Conservation (phyloP, 2,113 vertebrate genomes). For the Myxocyprinus asiaticus region DNA sequence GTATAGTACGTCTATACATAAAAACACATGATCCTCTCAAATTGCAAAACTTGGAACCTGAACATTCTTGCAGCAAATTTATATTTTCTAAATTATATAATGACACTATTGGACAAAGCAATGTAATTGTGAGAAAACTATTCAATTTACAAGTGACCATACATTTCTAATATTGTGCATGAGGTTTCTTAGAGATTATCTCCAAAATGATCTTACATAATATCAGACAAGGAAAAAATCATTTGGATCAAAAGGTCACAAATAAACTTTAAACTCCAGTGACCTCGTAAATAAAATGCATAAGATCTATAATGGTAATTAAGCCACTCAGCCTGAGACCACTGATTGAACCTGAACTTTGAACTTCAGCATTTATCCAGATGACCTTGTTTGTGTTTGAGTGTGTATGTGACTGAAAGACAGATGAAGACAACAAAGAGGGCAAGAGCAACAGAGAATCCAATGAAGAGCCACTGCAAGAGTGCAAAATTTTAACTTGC, state of each 20-base stretch:
- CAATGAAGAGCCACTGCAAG: background rate
- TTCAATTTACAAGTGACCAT: background rate
- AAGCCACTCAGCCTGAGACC: slow-evolving; percentile 9
- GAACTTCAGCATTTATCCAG: slow-evolving; percentile 28
- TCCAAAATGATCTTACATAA: background rate
- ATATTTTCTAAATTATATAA: no score
- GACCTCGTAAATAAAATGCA: slow-evolving; percentile 33
- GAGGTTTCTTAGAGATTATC: background rate
- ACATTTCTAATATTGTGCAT: background rate
- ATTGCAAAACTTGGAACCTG: no score
- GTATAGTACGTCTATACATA: no score
- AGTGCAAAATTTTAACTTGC: no score
- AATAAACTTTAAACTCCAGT: slow-evolving; percentile 40
- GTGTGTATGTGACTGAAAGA: background rate
- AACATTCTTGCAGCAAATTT: no score
- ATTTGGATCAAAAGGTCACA: slow-evolving; percentile 35
- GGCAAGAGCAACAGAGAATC: background rate
- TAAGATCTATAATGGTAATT: background rate
- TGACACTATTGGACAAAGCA: background rate
- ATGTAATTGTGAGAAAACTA: background rate
- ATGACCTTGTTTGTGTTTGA: slow-evolving; percentile 12
- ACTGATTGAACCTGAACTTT: slow-evolving; percentile 44
- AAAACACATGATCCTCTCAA: no score
- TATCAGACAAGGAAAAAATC: background rate
- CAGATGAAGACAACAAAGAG: background rate